Evolutionary conservation across 2,113 vertebrate species (phyloP).

Genomic region (Lampris incognitus): DNA sequence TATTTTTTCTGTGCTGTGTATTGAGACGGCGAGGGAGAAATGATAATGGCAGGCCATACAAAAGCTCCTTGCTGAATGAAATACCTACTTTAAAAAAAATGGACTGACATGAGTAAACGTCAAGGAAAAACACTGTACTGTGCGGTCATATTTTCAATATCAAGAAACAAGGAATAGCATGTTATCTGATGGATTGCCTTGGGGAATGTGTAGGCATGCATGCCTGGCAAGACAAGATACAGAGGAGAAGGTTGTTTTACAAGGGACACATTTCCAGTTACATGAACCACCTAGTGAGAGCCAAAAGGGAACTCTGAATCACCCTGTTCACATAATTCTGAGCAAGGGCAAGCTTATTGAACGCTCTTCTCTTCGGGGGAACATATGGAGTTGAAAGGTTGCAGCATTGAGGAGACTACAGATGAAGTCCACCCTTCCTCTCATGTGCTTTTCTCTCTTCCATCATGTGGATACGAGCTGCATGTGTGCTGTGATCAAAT

Average conservation of each 20-base stretch:
- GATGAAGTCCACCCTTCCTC: background rate
- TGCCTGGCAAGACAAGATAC: background rate
- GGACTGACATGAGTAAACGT: background rate
- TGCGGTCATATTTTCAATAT: constrained; percentile 11
- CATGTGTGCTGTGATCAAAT: no score
- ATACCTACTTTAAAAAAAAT: background rate
- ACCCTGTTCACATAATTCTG: background rate
- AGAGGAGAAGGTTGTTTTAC: no score
- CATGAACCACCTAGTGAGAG: background rate
- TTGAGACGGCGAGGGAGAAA: background rate
- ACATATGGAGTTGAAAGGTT: background rate
- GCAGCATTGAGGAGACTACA: background rate
- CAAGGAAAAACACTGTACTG: background rate
- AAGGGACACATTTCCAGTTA: background rate
- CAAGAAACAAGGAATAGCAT: background rate
- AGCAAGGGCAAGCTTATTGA: background rate
- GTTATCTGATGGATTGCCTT: constrained; percentile 7
- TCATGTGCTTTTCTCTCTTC: background rate
- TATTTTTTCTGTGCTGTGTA: background rate
- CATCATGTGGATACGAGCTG: background rate
- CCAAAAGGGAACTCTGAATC: background rate
- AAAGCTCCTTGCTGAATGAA: background rate
- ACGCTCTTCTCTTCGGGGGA: background rate
- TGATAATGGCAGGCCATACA: background rate
- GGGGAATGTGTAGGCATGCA: background rate